Evolutionary conservation across 1,140 invertebrate genomes (phyloP), one percentile per base, ranked within the genome.

Genomic region (Oreohelix idahoensis): DNA sequence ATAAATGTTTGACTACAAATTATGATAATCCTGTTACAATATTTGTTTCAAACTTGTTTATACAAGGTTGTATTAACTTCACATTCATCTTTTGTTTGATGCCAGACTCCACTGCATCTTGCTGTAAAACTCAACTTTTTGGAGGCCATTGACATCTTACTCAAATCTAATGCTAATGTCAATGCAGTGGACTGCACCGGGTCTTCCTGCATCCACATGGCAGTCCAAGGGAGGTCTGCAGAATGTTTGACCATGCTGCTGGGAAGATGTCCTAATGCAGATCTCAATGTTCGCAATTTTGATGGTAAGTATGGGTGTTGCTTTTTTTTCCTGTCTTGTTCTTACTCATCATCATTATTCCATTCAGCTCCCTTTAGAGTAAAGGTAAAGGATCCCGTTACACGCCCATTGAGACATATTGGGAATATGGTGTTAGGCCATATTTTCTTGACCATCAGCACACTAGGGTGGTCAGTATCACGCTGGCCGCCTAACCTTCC

Each of bases 81-180:
- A n/a, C n/a, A n/a, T n/a, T n/a, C n/a, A n/a, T 11, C 42, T 53
- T 63, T 17, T 42, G 81, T 69, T 8, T 74, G 2, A n/a, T 86
- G 74, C 29, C 82, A 89, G 87, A 89, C 88, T 11, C 88, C 89
- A 0, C 81, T 91, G 0, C 90, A 91, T 63, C 81, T 89, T 51
- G 87, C 88, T 23, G 81, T 89, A 39, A 88, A 89, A 79, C 80
- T 89, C 79, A 73, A 85, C 38, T 87, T 87, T 38, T 69, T 86
- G 23, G 77, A 83, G 17, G 86, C 86, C 32, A 84, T 89, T 11
- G 80, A 87, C n/a, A 79, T 86, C n/a, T 70, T 89, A 38, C 79
- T 89, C 20, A 79, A 86, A 49, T 87, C 88, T 15, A 84, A 84
- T 35, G 84, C 85, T 20, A 85, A 89, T 32, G 84, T 86, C 10